Evolutionary conservation across 2,797 vertebrate species (phyloP).

Genomic region (Vultur gryphus): DNA sequence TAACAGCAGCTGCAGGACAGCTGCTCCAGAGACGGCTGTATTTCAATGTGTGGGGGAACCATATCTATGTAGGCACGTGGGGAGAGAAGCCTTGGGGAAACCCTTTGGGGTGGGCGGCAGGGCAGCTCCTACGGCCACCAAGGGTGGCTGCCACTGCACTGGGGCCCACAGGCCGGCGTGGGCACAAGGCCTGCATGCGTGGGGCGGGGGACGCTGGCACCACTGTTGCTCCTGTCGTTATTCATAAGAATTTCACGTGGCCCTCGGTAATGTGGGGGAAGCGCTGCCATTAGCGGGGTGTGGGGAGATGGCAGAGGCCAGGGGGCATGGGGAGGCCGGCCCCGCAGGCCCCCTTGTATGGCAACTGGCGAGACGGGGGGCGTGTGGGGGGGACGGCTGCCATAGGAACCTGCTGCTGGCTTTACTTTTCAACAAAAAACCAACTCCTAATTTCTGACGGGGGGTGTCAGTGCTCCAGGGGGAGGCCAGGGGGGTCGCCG

Average conservation of each 20-base stretch:
- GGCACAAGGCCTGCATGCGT: accelerated
- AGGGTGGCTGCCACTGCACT: accelerated
- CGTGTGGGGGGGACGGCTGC: not conserved
- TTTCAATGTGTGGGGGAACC: not conserved
- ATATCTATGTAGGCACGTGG: not conserved
- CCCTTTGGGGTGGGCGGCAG: accelerated
- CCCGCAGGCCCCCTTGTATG: not conserved
- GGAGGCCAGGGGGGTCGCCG: accelerated
- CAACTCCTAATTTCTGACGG: not conserved
- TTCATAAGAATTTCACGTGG: not conserved
- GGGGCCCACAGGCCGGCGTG: accelerated
- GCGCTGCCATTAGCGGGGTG: not conserved
- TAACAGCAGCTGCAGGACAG: not conserved
- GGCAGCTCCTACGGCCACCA: not conserved
- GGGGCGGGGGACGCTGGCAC: accelerated
- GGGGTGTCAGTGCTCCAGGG: not conserved
- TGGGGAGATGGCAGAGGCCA: accelerated
- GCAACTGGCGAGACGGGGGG: not conserved
- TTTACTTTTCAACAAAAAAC: not conserved
- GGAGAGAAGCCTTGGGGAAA: not conserved
- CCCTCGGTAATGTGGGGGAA: not conserved
- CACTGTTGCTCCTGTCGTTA: not conserved
- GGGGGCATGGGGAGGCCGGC: not conserved
- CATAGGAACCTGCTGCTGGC: not conserved
- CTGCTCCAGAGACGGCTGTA: not conserved